Conservation (phyloP, 2,888 invertebrate species). For the Cacoxenus indagator region DNA sequence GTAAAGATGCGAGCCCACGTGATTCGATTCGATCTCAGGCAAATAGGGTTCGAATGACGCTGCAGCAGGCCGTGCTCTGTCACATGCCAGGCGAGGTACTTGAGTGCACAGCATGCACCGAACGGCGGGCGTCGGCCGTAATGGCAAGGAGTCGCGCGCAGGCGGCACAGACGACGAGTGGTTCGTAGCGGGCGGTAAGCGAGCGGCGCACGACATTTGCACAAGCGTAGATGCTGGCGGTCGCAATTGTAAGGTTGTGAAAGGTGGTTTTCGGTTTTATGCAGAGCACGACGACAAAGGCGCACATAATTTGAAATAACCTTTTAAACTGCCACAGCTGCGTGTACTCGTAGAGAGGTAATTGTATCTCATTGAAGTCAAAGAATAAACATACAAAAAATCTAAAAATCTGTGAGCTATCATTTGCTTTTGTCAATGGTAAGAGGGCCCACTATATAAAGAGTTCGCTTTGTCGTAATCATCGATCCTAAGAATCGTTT, state of each 20-base stretch:
- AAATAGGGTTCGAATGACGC: constrained; percentile 10
- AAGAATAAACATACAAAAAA: no score
- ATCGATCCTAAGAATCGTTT: no score
- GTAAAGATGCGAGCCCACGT: neutral
- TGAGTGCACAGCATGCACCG: constrained; percentile 19
- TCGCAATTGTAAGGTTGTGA: neutral
- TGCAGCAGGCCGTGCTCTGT: neutral
- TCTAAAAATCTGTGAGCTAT: no score
- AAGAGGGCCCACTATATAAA: no score
- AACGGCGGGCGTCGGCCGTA: constrained; percentile 8
- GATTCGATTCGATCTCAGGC: neutral
- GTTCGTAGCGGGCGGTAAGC: neutral
- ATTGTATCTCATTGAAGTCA: no score
- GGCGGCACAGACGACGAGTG: neutral
- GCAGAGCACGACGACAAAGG: no score
- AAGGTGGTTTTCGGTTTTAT: neutral
- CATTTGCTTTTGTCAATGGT: no score
- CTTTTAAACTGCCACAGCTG: no score
- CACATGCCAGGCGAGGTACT: constrained; percentile 20
- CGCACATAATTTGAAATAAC: no score
- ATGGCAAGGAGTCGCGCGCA: neutral
- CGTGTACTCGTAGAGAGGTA: no score
- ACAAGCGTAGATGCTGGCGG: constrained; percentile 9
- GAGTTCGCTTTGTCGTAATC: no score
- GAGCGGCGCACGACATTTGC: constrained; percentile 23